These are phyloP conservation scores for Amniataba percoides DNA, from an alignment of 2,797 vertebrate species.

Conservation along the genomic window DNA sequence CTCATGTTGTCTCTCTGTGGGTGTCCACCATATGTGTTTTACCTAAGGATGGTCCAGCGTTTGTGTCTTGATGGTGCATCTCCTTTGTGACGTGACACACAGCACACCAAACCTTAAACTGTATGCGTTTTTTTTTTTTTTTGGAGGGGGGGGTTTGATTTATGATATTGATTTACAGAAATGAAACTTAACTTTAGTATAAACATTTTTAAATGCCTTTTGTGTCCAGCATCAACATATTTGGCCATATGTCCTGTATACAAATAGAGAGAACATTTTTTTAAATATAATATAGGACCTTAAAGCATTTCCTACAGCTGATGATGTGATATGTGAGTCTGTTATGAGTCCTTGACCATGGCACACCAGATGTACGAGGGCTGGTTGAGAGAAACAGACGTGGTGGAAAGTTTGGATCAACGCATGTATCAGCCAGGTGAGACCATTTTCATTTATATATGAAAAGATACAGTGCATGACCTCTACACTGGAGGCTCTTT, in stretches of 20 bases:
- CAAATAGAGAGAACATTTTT: not conserved
- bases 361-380: constrained; percentile 87
- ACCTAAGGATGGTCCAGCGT: not conserved
- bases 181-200: too few species aligned
- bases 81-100: not conserved
- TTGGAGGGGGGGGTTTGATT: too few species aligned
- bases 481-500: not conserved
- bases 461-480: not conserved
- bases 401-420: constrained; percentile 86
- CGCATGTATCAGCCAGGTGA: constrained; percentile 91
- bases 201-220: not conserved
- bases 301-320: not conserved
- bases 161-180: too few species aligned
- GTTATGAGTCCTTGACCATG: constrained; percentile 66
- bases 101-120: not conserved
- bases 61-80: not conserved
- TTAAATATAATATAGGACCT: not conserved
- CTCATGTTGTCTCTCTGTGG: constrained; percentile 34
- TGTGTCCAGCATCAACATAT: not conserved
- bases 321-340: constrained; percentile 3
- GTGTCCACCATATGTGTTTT: constrained; percentile 24
- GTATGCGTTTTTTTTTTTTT: too few species aligned
- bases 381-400: constrained; percentile 88
- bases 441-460: constrained; percentile 37
- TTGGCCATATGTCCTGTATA: not conserved